These are phyloP conservation scores for Calameuta pallipes DNA, from an alignment of 2,888 invertebrate genomes.

Conservation along the genomic window DNA sequence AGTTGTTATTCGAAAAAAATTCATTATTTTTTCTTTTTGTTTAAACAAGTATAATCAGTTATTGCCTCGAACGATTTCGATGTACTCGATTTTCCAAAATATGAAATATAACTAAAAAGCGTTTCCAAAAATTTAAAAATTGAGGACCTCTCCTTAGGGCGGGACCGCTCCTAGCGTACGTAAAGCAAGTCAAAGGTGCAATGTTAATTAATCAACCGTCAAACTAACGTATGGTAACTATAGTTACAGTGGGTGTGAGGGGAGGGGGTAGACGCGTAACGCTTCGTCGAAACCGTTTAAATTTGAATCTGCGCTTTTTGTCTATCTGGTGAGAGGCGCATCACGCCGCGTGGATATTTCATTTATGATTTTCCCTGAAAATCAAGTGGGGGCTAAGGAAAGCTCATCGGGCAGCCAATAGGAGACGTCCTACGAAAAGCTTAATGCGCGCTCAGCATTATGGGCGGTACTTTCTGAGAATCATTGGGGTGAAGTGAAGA, in stretches of 20 bases:
- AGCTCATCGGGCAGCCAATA: slow-evolving; percentile 1
- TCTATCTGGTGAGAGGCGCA: slow-evolving; percentile 15
- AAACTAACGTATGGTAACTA: slow-evolving; percentile 14
- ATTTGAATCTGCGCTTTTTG: slow-evolving; percentile 26
- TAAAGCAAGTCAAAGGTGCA: neutral
- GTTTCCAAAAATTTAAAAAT: too few relatives aligned
- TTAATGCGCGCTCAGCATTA: slow-evolving; percentile 23
- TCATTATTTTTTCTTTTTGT: too few relatives aligned
- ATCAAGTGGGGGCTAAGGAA: neutral
- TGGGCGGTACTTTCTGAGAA: slow-evolving; percentile 18
- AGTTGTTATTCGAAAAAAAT: too few relatives aligned
- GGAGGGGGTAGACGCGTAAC: neutral
- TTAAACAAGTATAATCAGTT: too few relatives aligned
- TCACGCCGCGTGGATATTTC: neutral
- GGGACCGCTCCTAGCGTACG: too few relatives aligned
- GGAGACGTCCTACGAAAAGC: neutral
- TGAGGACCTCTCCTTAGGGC: too few relatives aligned
- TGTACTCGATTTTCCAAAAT: too few relatives aligned
- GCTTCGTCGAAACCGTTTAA: slow-evolving; percentile 20
- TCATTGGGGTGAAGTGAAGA: neutral
- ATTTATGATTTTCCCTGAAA: neutral
- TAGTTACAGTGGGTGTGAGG: neutral
- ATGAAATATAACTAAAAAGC: too few relatives aligned
- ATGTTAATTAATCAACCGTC: slow-evolving; percentile 32
- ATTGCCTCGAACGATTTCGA: too few relatives aligned